phyloP scores from a whole-genome alignment of 2,797 vertebrate species.

The Sebastolobus alascanus region DNA sequence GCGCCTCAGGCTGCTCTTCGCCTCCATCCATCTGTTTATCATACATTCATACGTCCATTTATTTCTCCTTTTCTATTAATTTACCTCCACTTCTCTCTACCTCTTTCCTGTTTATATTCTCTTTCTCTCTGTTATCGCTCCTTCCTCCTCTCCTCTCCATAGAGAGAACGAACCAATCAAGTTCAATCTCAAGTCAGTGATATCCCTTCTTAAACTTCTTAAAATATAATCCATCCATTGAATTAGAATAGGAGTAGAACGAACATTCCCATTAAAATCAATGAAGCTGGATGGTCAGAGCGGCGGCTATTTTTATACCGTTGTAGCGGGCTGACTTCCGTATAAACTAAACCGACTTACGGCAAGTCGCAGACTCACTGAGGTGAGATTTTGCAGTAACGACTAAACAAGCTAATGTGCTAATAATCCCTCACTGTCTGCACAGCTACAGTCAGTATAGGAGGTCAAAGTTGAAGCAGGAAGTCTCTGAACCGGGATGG shows the following conservation, averaged over 20 bases:
- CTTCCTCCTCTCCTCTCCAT: background rate
- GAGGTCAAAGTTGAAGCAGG: background rate
- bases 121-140: too few species aligned
- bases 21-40: conserved; percentile 37
- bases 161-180: background rate
- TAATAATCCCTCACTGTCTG: background rate
- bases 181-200: background rate
- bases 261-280: too few species aligned
- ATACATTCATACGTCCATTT: conserved; percentile 28
- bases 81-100: conserved; percentile 3
- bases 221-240: background rate
- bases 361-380: too few species aligned
- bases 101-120: background rate
- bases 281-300: too few species aligned
- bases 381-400: too few species aligned
- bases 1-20: conserved; percentile 68
- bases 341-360: too few species aligned
- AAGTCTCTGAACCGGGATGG: background rate
- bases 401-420: too few species aligned
- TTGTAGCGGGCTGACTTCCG: too few species aligned
- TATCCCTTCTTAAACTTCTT: background rate
- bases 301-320: too few species aligned
- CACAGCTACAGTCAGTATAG: background rate
- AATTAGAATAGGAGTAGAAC: too few species aligned
- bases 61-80: background rate